Evolutionary conservation across 2,888 invertebrate genomes (phyloP).

Genomic region (Eugnorisma glareosa): DNA sequence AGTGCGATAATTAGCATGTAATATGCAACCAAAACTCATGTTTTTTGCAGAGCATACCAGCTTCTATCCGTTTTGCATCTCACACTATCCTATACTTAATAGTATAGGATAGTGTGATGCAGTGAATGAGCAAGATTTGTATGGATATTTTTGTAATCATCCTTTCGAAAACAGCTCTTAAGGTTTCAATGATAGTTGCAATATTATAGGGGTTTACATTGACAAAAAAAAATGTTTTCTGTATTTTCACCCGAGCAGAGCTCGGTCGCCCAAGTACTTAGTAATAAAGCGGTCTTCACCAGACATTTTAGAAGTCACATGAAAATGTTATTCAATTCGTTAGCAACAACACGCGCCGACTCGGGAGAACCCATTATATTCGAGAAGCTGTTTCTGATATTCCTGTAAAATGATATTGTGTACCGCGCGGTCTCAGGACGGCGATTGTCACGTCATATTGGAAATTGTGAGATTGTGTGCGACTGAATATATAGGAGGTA

Average conservation of each 20-base stretch:
- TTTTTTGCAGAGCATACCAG: neutral
- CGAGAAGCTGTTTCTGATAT: slow-evolving; percentile 40
- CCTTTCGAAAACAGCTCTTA: neutral
- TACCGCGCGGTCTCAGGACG: slow-evolving; percentile 24
- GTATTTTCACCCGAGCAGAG: neutral
- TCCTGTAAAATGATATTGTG: slow-evolving; percentile 43
- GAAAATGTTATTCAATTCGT: slow-evolving; percentile 30
- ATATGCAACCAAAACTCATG: neutral
- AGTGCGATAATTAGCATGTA: neutral
- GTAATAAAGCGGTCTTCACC: neutral
- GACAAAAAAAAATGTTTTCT: neutral
- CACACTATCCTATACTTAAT: neutral
- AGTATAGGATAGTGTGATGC: too few relatives aligned
- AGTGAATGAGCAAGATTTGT: too few relatives aligned
- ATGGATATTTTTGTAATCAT: too few relatives aligned
- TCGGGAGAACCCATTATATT: slow-evolving; percentile 21
- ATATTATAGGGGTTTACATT: neutral
- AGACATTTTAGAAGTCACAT: neutral
- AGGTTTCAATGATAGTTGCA: neutral
- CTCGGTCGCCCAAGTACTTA: neutral
- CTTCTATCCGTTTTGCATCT: neutral
- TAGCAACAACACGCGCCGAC: slow-evolving; percentile 1
- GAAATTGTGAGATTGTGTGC: slow-evolving; percentile 24
- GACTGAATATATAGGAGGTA: slow-evolving; percentile 28
- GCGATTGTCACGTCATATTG: slow-evolving; percentile 39